Conservation (phyloP, 2,113 vertebrate species). For the Pseudorectes ferrugineus region DNA sequence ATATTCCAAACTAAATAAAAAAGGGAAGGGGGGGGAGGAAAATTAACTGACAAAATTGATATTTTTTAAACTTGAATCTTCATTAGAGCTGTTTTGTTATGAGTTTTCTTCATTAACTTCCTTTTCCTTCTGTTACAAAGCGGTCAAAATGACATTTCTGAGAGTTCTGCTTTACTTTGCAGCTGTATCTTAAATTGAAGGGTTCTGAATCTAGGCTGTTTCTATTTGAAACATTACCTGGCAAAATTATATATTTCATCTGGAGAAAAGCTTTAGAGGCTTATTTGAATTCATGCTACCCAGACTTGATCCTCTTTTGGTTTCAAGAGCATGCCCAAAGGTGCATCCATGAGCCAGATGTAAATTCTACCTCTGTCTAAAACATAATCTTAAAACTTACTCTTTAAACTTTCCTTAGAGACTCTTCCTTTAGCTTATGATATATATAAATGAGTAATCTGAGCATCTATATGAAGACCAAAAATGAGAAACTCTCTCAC, state of each 20-base stretch:
- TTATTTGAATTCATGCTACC: not conserved
- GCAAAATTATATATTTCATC: not conserved
- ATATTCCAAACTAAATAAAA: not conserved
- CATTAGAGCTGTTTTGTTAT: not conserved
- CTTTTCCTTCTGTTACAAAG: not conserved
- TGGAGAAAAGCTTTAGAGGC: not conserved
- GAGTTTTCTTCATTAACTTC: not conserved
- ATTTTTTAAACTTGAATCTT: not conserved
- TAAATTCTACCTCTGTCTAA: not conserved
- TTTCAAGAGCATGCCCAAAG: not conserved
- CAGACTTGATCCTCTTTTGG: not conserved
- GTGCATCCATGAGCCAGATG: not conserved
- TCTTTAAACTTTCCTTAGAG: not conserved
- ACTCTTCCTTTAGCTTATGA: not conserved
- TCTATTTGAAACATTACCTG: not conserved
- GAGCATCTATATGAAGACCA: not conserved
- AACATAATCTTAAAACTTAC: not conserved
- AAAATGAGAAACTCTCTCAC: not conserved
- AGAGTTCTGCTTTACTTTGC: not conserved
- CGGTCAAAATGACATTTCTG: not conserved
- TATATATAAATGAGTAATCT: not conserved
- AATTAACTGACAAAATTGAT: not conserved
- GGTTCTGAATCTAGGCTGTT: not conserved
- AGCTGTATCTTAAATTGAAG: not conserved
- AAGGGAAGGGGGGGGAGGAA: rapidly evolving